Percentiles rank a stretch among this genome's conserved stretches.
phyloP scores from a whole-genome alignment of 2,888 invertebrate species.

The Acleris emargana region DNA sequence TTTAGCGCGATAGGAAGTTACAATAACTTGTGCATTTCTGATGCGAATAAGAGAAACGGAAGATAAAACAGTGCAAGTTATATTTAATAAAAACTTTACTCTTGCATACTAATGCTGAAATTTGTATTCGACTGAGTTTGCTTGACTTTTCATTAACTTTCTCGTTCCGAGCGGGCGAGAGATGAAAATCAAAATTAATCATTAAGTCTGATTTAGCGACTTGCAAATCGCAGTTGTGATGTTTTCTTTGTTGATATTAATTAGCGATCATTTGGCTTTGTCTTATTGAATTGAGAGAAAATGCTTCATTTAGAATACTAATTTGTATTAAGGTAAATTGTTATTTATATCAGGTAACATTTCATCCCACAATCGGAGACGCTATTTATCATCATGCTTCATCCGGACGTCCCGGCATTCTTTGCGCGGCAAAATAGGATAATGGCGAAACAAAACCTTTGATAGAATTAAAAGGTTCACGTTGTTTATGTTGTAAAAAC shows the following conservation, averaged over 20 bases:
- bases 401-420: constrained; percentile 19
- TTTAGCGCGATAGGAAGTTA: constrained; percentile 56
- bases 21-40: constrained; percentile 66
- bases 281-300: constrained; percentile 40
- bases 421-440: constrained; percentile 13
- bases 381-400: constrained; percentile 30
- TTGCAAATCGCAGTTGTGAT: constrained; percentile 61
- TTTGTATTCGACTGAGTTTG: constrained; percentile 80
- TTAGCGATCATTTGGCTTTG: constrained; percentile 50
- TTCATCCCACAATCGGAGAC: constrained; percentile 23
- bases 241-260: constrained; percentile 59
- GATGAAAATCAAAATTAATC: constrained; percentile 79
- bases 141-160: constrained; percentile 81
- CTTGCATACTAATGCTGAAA: constrained; percentile 81
- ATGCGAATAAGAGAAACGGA: constrained; percentile 71
- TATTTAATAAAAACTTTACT: constrained; percentile 81
- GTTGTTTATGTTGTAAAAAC: constrained; percentile 32
- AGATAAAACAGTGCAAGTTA: constrained; percentile 78
- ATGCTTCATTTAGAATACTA: constrained; percentile 26
- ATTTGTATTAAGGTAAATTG: constrained; percentile 25
- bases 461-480: constrained; percentile 14
- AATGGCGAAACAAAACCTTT: constrained; percentile 3
- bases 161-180: constrained; percentile 69
- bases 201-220: constrained; percentile 72
- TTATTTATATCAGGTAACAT: constrained; percentile 34